These are phyloP conservation scores for Venturia canescens DNA, from an alignment of 1,140 invertebrate genomes.

Conservation along the genomic window DNA sequence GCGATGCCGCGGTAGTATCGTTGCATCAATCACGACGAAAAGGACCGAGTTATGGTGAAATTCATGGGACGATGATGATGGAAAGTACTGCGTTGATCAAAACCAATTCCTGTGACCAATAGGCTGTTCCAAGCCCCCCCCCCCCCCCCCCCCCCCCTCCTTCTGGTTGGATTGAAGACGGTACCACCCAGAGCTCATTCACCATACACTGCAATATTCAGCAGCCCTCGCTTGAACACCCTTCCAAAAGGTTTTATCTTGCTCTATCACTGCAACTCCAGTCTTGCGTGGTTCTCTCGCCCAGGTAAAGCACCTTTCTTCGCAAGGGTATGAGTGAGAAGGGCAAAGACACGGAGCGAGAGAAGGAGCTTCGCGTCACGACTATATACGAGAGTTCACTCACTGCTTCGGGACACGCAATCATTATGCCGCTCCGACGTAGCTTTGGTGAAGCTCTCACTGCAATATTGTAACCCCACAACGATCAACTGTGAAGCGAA, in stretches of 20 bases:
- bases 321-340: conserved; percentile 25
- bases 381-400: conserved; percentile 59
- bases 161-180: conserved; percentile 42
- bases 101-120: neutral
- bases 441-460: conserved; percentile 24
- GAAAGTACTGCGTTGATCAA: neutral
- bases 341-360: neutral
- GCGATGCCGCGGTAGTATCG: neutral
- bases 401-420: conserved; percentile 73
- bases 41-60: neutral
- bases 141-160: no score
- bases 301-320: conserved; percentile 20
- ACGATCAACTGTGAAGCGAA: neutral
- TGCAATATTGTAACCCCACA: conserved; percentile 38
- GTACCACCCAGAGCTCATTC: conserved; percentile 52
- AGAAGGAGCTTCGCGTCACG: neutral
- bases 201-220: conserved; percentile 10
- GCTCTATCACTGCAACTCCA: conserved; percentile 33
- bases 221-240: conserved; percentile 48
- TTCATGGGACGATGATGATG: neutral
- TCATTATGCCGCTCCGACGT: conserved; percentile 68
- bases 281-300: conserved; percentile 21
- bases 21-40: neutral
- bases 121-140: neutral
- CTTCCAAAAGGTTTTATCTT: conserved; percentile 28